phyloP scores from a whole-genome alignment of 2,888 invertebrate species.

The Lucinisca nassula region DNA sequence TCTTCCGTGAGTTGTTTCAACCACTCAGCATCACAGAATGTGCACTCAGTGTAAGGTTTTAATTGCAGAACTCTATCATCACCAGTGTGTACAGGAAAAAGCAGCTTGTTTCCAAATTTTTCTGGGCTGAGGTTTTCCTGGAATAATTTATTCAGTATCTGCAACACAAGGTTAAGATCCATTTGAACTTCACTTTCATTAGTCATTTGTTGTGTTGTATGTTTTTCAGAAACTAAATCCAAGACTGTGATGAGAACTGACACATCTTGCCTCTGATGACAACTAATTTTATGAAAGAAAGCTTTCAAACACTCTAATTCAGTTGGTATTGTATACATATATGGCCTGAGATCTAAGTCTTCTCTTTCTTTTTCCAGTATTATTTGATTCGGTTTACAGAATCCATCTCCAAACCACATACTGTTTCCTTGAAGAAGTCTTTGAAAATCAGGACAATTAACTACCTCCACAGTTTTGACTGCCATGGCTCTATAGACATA shows the following conservation, averaged over 20 bases:
- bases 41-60: constrained; percentile 35
- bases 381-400: constrained; percentile 13
- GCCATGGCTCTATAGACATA: neutral
- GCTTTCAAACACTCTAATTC: constrained; percentile 29
- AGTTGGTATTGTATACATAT: constrained; percentile 42
- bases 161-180: constrained; percentile 1
- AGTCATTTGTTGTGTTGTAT: constrained; percentile 2
- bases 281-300: constrained; percentile 42
- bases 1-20: constrained; percentile 17
- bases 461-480: neutral
- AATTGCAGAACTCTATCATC: constrained; percentile 12
- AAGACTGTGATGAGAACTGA: neutral
- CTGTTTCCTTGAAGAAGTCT: neutral
- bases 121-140: constrained; percentile 8
- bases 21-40: constrained; percentile 52
- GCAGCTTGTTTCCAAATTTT: neutral
- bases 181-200: neutral
- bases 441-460: neutral
- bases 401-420: constrained; percentile 41
- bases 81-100: constrained; percentile 37
- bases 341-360: constrained; percentile 52
- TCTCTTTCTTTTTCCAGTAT: neutral
- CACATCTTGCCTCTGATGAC: constrained; percentile 1
- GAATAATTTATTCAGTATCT: constrained; percentile 37
- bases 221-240: constrained; percentile 10